These are phyloP conservation scores for Calosoma granatense DNA, from an alignment of 1,140 invertebrate species.

Conservation along the genomic window DNA sequence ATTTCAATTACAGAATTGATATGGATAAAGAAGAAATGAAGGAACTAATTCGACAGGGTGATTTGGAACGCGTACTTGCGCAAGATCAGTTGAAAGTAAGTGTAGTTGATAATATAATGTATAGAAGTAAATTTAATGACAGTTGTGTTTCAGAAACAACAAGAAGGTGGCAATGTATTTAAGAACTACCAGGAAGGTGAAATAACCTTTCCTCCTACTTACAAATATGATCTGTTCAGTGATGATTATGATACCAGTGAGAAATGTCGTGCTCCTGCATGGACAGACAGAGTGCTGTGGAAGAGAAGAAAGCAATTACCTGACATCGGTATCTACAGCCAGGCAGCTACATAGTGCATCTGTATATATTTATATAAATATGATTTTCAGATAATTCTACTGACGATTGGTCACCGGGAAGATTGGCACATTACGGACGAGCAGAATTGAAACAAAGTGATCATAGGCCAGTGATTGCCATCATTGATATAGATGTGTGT, in stretches of 20 bases:
- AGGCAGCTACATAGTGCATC: too few relatives aligned
- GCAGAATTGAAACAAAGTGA: slow-evolving; percentile 97
- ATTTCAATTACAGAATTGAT: slow-evolving; percentile 98
- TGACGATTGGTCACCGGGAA: slow-evolving; percentile 46
- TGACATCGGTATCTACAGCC: slow-evolving; percentile 55
- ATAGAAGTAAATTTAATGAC: slow-evolving; percentile 11
- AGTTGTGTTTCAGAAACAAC: slow-evolving; percentile 47
- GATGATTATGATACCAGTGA: slow-evolving; percentile 99
- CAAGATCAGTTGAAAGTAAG: slow-evolving; percentile 77
- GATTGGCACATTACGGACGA: slow-evolving; percentile 78
- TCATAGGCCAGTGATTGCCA: slow-evolving; percentile 86
- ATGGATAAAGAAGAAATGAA: slow-evolving; percentile 93
- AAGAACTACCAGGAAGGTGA: slow-evolving; percentile 88
- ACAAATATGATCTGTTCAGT: slow-evolving; percentile 98
- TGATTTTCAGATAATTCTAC: slow-evolving; percentile 12
- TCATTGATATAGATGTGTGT: slow-evolving; percentile 80
- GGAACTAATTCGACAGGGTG: slow-evolving; percentile 65
- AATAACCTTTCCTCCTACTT: slow-evolving; percentile 91
- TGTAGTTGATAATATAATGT: slow-evolving; percentile 12
- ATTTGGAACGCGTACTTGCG: slow-evolving; percentile 68
- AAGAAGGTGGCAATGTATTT: slow-evolving; percentile 80
- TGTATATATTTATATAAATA: too few relatives aligned
- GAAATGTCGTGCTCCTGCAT: slow-evolving; percentile 92
- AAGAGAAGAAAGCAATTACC: slow-evolving; percentile 61
- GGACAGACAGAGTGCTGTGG: slow-evolving; percentile 95